Evolutionary conservation across 2,113 vertebrate species (phyloP).

Genomic region (Dasyornis broadbenti): DNA sequence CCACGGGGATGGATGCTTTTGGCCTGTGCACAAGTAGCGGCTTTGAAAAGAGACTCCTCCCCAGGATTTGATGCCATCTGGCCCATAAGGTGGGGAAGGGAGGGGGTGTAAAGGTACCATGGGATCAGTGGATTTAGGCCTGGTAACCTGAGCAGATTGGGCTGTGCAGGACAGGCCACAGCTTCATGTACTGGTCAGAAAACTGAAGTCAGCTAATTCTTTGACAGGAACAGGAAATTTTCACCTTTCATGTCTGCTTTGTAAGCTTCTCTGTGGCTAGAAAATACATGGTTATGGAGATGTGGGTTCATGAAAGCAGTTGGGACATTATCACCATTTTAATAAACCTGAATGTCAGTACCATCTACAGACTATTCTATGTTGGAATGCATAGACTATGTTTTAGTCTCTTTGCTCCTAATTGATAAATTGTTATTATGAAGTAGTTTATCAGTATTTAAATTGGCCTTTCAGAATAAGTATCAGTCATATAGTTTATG

Average conservation of each 20-base stretch:
- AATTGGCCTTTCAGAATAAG: not conserved
- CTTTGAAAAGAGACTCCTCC: conserved; percentile 20
- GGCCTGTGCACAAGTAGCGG: not conserved
- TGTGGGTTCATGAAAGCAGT: not conserved
- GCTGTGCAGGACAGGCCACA: not conserved
- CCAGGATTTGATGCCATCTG: conserved; percentile 50
- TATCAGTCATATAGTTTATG: rapidly evolving
- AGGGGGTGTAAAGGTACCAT: not conserved
- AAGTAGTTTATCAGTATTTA: not conserved
- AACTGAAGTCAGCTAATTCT: not conserved
- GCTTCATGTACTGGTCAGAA: not conserved
- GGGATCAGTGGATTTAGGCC: not conserved
- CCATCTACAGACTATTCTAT: not conserved
- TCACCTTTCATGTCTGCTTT: not conserved
- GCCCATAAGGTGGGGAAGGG: conserved; percentile 8
- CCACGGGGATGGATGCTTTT: not conserved
- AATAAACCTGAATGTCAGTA: not conserved
- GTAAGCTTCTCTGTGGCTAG: not conserved
- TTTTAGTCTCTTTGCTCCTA: not conserved
- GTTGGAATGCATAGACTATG: not conserved
- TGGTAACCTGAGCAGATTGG: conserved; percentile 48
- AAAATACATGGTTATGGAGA: not conserved
- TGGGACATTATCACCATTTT: not conserved
- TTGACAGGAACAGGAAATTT: not conserved
- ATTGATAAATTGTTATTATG: not conserved